Evolutionary conservation across 2,797 vertebrate genomes (phyloP).

Genomic region (Crax fasciolata): DNA sequence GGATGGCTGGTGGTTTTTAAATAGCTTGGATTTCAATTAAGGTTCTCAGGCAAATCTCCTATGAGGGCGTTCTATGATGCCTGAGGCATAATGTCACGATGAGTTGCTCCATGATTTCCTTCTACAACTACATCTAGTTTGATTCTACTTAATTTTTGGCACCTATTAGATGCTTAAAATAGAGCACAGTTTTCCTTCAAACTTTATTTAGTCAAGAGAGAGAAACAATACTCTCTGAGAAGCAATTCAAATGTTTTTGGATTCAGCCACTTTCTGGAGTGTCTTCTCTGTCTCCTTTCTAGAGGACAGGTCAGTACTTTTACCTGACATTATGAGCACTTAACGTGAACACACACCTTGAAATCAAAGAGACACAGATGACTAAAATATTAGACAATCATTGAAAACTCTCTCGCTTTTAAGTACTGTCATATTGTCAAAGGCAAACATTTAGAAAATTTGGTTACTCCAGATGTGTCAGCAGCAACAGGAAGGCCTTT

Average conservation of each 20-base stretch:
- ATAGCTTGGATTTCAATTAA: background rate
- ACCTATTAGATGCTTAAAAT: background rate
- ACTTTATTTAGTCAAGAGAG: background rate
- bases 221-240: background rate
- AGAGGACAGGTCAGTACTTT: background rate
- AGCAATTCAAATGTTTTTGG: background rate
- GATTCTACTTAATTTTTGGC: background rate
- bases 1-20: background rate
- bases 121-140: background rate
- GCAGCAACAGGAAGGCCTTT: background rate
- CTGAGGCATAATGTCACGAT: background rate
- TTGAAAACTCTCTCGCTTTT: background rate
- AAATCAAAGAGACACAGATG: background rate
- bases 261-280: background rate
- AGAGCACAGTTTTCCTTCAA: background rate
- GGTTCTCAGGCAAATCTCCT: background rate
- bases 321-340: background rate
- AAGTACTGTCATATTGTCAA: background rate
- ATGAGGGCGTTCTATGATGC: background rate
- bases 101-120: background rate
- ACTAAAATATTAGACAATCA: background rate
- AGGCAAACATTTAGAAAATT: background rate
- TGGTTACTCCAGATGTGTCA: background rate
- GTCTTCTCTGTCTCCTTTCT: background rate
- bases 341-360: background rate